A percentile compares a stretch with the other conserved stretches of the same genome.
Conservation (phyloP, 2,113 vertebrate species). For the Prochilodus magdalenae region DNA sequence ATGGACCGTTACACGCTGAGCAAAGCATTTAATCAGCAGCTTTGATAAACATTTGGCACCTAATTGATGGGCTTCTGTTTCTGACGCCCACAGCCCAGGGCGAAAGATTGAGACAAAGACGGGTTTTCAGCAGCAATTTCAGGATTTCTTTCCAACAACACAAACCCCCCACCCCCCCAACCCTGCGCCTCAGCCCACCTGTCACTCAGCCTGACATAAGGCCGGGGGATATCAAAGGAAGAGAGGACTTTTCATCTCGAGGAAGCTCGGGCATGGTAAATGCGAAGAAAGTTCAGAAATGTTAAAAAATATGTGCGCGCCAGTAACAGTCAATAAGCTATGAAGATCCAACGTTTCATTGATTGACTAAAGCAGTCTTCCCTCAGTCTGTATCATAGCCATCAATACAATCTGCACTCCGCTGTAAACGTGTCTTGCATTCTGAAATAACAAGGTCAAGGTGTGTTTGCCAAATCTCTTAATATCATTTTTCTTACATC, state of each 20-base stretch:
- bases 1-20: conserved; percentile 66
- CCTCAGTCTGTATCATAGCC: not conserved
- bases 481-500: conserved; percentile 1
- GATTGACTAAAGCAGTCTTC: conserved; percentile 13
- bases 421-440: not conserved
- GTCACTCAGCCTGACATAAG: conserved; percentile 78
- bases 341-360: conserved; percentile 27
- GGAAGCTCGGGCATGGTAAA: conserved; percentile 61
- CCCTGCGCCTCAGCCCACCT: conserved; percentile 67
- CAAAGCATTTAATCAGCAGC: conserved; percentile 79
- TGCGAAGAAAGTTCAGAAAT: conserved; percentile 58
- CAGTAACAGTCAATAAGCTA: conserved; percentile 43
- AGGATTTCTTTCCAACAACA: conserved; percentile 64
- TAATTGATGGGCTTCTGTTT: conserved; percentile 76
- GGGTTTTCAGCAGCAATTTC: conserved; percentile 76
- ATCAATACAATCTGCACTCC: conserved; percentile 32
- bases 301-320: conserved; percentile 43
- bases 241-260: conserved; percentile 68
- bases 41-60: conserved; percentile 84
- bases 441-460: conserved; percentile 11
- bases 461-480: conserved; percentile 2
- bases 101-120: conserved; percentile 73
- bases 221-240: conserved; percentile 76
- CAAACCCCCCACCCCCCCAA: conserved; percentile 63
- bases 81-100: conserved; percentile 77